Evolutionary conservation across 2,113 vertebrate species (phyloP).

Genomic region (Catharus minimus): DNA sequence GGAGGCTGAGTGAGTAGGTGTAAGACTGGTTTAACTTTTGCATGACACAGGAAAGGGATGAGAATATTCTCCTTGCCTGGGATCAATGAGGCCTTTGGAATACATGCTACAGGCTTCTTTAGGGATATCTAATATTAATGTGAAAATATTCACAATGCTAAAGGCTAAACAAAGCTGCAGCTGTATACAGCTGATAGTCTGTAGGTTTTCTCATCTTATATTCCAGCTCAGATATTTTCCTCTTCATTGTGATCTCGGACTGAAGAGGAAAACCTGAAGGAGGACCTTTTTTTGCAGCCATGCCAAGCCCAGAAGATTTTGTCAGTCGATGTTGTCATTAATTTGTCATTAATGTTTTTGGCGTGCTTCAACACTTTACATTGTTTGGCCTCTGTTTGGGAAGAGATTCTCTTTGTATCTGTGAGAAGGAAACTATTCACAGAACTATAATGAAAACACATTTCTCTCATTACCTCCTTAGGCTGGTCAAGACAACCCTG

Average conservation of each 20-base stretch:
- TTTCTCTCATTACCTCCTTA: neutral
- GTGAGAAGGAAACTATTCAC: neutral
- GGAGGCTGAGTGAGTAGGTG: neutral
- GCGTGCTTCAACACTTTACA: neutral
- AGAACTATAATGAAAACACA: neutral
- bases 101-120: neutral
- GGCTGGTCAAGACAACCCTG: neutral
- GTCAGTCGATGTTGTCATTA: too few relatives aligned
- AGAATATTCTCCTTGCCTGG: neutral
- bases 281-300: neutral
- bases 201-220: neutral
- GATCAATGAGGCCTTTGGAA: slow-evolving; percentile 3
- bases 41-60: neutral
- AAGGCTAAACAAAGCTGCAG: neutral
- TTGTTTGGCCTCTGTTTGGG: neutral
- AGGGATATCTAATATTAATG: slow-evolving; percentile 1
- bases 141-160: slow-evolving; percentile 6
- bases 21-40: neutral
- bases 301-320: neutral
- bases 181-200: neutral
- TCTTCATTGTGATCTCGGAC: neutral
- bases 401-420: neutral
- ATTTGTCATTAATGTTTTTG: neutral
- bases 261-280: neutral
- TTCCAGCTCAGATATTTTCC: neutral